Evolutionary conservation across 2,888 invertebrate genomes (phyloP), one percentile per base, ranked within the genome.

Genomic region (Chydorus sphaericus): DNA sequence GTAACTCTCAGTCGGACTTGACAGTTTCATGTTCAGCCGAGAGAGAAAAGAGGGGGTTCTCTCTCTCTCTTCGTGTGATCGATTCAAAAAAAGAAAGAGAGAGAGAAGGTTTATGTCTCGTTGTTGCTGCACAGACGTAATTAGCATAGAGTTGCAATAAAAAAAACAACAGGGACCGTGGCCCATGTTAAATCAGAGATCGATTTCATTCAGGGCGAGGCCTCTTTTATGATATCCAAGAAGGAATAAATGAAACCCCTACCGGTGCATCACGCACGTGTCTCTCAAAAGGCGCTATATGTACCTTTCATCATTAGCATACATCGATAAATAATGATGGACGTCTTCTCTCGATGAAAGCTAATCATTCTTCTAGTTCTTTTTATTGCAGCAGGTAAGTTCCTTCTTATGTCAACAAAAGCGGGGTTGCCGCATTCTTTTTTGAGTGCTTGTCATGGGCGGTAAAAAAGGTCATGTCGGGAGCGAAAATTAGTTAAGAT

Each of bases 1-100:
- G 52, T 52, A 52, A 52, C 52, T 52, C n/a, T n/a, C 52, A 52
- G 52, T 33, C 36, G 23, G 36, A 31, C 36, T 31, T 52, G 52
- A 52, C 52, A 52, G 52, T 52, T 52, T 52, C 52, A 52, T 52
- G 52, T 36, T 52, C 20, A 44, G 44, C 20, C 18, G 8, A 36
- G 16, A 16, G 39, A 14, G 39, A 38, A 37, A 11, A 37, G 11
- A 37, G 11, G 18, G 38, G 18, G 11, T 7, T 23, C n/a, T 44
- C 14, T 44, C 7, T 44, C 23, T 44, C 23, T 44, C 18, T 44
- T 23, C 18, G 18, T 23, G 14, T 44, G 44, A 44, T 44, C 44
- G 44, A 44, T 44, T 44, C 44, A 23, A 10, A 8, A 44, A 44
- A 26, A 28, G 44, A 10, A 44, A 44, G 28, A 26, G 44, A 44